Evolutionary conservation across 2,797 vertebrate species (phyloP), one percentile per base, ranked within the genome.

Genomic region (Phylloscopus collybita): DNA sequence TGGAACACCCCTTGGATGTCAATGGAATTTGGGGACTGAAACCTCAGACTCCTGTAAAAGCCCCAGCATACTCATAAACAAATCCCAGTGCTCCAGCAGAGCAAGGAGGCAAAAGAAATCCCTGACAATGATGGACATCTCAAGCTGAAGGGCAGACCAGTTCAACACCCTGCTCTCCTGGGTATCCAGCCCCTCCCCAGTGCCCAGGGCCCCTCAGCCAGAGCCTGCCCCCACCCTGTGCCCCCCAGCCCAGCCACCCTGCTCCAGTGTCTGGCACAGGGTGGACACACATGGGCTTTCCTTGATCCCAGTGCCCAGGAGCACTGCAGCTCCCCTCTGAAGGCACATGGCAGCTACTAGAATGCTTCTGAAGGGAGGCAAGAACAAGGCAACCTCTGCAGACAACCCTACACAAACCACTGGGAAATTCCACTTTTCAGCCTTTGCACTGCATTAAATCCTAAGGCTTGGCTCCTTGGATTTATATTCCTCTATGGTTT

Each of bases 401-500:
- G 65, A 71, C 45, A 91, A 9, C 23, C 34, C 65, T 51, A 51
- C 18, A 17, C 22, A 62, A 88, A 90, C 38, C 38, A 60, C 47
- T 23, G 56, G 59, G 90, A 96, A 95, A 95, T 90, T 74, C 70
- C 34, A 61, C 76, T 88, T 90, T 49, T n/a, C 88, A 92, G 73
- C 32, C 66, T 82, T 93, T 13, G 29, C 80, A 40, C 42, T 56
- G 70, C 67, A 73, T 90, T 88, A 95, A 94, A 90, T 95, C 73
- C 92, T 79, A 81, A 57, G 29, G 70, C 66, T 94, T 80, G 90
- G 73, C 66, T 95, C 73, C 86, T 88, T 53, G 51, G 80, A 86
- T 95, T 97, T 97, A 95, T 95, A 88, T 91, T 92, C 80, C 86
- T 93, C 90, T 83, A 82, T 38, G 82, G 93, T 92, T 97, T 92